phyloP scores from a whole-genome alignment of 2,113 vertebrate species.

The Procapra przewalskii region DNA sequence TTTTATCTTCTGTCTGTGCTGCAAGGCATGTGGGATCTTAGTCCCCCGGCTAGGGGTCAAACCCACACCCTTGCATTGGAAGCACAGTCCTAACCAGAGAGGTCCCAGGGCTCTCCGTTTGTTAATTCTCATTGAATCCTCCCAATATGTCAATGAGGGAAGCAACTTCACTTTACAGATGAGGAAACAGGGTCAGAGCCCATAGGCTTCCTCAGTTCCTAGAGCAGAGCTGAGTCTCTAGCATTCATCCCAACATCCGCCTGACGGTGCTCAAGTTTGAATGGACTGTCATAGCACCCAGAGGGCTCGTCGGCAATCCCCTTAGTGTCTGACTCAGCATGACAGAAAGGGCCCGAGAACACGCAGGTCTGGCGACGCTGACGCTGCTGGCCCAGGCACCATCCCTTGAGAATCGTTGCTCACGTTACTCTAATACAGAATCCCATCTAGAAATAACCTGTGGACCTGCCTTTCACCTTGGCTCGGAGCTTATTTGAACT shows the following conservation, averaged over 20 bases:
- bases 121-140: not conserved
- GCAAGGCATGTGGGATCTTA: not conserved
- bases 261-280: not conserved
- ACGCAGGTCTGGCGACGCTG: accelerated
- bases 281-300: not conserved
- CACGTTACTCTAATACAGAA: accelerated
- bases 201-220: not conserved
- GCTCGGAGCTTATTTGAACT: not conserved
- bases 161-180: not conserved
- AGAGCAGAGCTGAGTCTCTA: not conserved
- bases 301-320: accelerated
- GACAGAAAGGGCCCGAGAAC: too few relatives aligned
- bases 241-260: not conserved
- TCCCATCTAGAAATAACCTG: not conserved
- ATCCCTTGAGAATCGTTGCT: not conserved
- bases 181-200: not conserved
- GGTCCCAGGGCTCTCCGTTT: not conserved
- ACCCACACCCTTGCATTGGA: not conserved
- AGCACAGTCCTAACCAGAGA: not conserved
- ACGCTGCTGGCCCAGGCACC: not conserved
- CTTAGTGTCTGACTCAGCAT: not conserved
- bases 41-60: not conserved
- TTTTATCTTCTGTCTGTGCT: not conserved
- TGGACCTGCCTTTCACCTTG: not conserved
- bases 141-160: accelerated